A percentile compares a stretch with the other conserved stretches of the same genome.
These are phyloP conservation scores for Tachuris rubrigastra DNA, from an alignment of 2,113 vertebrate species.

Conservation along the genomic window DNA sequence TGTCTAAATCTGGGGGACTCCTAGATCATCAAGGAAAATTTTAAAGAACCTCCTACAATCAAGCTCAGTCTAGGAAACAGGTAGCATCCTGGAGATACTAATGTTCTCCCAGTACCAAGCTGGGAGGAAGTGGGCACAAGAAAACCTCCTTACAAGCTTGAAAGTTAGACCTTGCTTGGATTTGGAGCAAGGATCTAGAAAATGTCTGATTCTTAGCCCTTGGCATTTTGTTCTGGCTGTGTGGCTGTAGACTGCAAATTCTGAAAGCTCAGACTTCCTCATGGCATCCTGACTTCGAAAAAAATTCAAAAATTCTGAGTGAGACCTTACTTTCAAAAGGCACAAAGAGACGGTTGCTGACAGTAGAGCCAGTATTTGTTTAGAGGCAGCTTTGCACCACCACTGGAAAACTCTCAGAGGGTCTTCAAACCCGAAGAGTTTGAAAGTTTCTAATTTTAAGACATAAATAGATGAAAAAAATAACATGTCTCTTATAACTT, in stretches of 20 bases:
- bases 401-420: neutral
- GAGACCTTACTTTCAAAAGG: neutral
- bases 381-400: neutral
- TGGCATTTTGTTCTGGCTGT: neutral
- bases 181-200: neutral
- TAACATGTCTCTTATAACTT: neutral
- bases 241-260: neutral
- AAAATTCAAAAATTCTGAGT: neutral
- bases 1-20: neutral
- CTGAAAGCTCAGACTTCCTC: neutral
- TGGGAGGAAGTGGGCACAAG: neutral
- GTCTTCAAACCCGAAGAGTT: neutral
- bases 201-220: neutral
- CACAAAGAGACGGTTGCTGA: neutral
- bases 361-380: rapidly evolving
- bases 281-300: neutral
- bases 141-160: neutral
- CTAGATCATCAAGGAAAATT: neutral
- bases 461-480: neutral
- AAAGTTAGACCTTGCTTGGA: neutral
- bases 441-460: neutral
- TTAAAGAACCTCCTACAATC: neutral
- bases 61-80: neutral
- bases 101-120: neutral
- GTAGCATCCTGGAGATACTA: neutral